Evolutionary conservation across 2,888 invertebrate genomes (phyloP).

Genomic region (Melanophora roralis): DNA sequence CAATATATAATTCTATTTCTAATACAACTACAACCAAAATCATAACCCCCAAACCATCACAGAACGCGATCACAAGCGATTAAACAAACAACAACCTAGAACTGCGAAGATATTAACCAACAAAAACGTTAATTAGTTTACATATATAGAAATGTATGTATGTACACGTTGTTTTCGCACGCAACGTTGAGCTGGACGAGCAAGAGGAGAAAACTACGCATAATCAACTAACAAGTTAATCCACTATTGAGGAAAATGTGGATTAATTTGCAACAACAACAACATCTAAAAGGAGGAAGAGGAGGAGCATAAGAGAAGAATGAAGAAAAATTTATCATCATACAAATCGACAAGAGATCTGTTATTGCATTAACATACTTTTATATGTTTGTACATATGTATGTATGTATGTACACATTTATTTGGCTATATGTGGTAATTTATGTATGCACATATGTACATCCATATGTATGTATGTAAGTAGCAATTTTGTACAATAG

Average conservation of each 20-base stretch:
- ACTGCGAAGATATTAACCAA: slow-evolving; percentile 55
- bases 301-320: slow-evolving; percentile 62
- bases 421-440: slow-evolving; percentile 76
- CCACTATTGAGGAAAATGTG: slow-evolving; percentile 66
- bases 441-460: too few species aligned
- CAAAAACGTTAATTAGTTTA: slow-evolving; percentile 31
- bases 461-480: slow-evolving; percentile 20
- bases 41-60: slow-evolving; percentile 64
- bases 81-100: slow-evolving; percentile 61
- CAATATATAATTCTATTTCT: slow-evolving; percentile 13
- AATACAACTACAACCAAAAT: slow-evolving; percentile 5
- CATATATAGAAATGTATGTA: too few species aligned
- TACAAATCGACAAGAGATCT: slow-evolving; percentile 54
- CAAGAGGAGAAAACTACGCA: slow-evolving; percentile 68
- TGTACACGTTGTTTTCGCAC: slow-evolving; percentile 68
- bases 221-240: slow-evolving; percentile 65
- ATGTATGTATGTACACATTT: slow-evolving; percentile 8
- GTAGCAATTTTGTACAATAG: too few species aligned
- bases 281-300: slow-evolving; percentile 43
- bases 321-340: slow-evolving; percentile 48
- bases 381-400: not conserved
- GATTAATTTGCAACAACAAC: slow-evolving; percentile 42
- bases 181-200: slow-evolving; percentile 76
- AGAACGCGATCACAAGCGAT: slow-evolving; percentile 74
- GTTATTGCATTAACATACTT: slow-evolving; percentile 15